Evolutionary conservation across 1,140 invertebrate genomes (phyloP).

Genomic region (Bombyx mori): DNA sequence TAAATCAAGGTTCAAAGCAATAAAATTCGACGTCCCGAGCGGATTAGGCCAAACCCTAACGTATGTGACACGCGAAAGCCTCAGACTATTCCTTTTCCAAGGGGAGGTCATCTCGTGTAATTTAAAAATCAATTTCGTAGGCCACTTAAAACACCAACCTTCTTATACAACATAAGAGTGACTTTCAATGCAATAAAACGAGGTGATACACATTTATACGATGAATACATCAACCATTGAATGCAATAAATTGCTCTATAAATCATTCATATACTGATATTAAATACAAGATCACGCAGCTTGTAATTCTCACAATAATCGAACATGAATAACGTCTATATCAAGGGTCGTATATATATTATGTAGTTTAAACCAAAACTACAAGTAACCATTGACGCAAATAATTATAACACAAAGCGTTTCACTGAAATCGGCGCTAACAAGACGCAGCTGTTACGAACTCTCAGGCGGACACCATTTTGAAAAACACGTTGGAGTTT

Average conservation of each 20-base stretch:
- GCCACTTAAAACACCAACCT: slow-evolving; percentile 22
- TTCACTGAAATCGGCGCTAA: slow-evolving; percentile 51
- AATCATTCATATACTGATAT: slow-evolving; percentile 51
- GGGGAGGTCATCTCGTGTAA: slow-evolving; percentile 31
- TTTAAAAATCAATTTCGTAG: slow-evolving; percentile 56
- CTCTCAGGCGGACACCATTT: slow-evolving; percentile 53
- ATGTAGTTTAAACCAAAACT: slow-evolving; percentile 11
- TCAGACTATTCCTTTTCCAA: slow-evolving; percentile 42
- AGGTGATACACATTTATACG: slow-evolving; percentile 15
- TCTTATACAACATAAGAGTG: too few relatives aligned
- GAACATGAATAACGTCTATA: slow-evolving; percentile 31
- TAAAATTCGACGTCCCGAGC: slow-evolving; percentile 59
- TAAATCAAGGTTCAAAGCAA: slow-evolving; percentile 56
- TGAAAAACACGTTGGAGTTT: slow-evolving; percentile 65
- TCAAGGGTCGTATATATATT: slow-evolving; percentile 5
- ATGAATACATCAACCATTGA: slow-evolving; percentile 42
- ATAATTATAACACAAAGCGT: slow-evolving; percentile 61
- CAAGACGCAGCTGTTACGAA: slow-evolving; percentile 65
- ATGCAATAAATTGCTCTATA: slow-evolving; percentile 44
- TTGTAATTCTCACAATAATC: slow-evolving; percentile 49
- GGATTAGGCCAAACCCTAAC: slow-evolving; percentile 64
- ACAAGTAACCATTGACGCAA: slow-evolving; percentile 46
- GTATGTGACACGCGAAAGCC: slow-evolving; percentile 59
- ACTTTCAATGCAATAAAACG: too few relatives aligned
- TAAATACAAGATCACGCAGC: slow-evolving; percentile 45